Evolutionary conservation across 2,113 vertebrate species (phyloP).

Genomic region (Salvelinus sp.): DNA sequence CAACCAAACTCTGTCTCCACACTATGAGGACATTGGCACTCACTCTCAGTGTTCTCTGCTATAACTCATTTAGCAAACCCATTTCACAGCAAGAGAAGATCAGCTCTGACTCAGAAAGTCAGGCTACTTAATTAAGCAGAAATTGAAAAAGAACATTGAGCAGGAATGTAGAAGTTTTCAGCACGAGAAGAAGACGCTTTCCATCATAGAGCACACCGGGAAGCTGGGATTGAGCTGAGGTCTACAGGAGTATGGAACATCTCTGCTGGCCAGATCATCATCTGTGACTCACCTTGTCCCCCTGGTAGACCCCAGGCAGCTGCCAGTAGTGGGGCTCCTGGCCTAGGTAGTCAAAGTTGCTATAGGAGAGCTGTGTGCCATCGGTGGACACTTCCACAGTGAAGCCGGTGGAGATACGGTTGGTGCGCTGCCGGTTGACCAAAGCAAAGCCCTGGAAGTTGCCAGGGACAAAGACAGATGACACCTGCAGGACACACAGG

Average conservation of each 20-base stretch:
- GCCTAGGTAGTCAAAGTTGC: slow-evolving; percentile 81
- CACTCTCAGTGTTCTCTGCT: background rate
- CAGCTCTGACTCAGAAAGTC: background rate
- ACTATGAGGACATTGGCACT: background rate
- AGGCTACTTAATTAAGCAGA: background rate
- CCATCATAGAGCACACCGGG: background rate
- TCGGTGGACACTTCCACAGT: slow-evolving; percentile 74
- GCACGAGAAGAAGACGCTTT: background rate
- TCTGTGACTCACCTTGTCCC: slow-evolving; percentile 85
- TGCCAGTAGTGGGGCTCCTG: slow-evolving; percentile 95
- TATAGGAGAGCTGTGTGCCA: slow-evolving; percentile 81
- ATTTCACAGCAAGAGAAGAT: slow-evolving; percentile 1
- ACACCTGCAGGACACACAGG: slow-evolving; percentile 66
- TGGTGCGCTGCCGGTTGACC: slow-evolving; percentile 90
- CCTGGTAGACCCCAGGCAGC: slow-evolving; percentile 83
- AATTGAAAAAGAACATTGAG: background rate
- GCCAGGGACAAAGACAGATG: slow-evolving; percentile 75
- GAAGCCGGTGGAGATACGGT: slow-evolving; percentile 80
- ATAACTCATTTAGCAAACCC: slow-evolving; percentile 7
- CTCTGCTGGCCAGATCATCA: background rate
- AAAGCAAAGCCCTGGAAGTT: slow-evolving; percentile 84
- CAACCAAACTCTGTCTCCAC: background rate
- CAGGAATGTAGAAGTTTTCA: background rate
- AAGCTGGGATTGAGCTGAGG: slow-evolving; percentile 3
- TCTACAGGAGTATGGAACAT: background rate